Evolutionary conservation across 2,888 invertebrate genomes (phyloP), one percentile per base, ranked within the genome.

Genomic region (Yponomeuta evonymella): DNA sequence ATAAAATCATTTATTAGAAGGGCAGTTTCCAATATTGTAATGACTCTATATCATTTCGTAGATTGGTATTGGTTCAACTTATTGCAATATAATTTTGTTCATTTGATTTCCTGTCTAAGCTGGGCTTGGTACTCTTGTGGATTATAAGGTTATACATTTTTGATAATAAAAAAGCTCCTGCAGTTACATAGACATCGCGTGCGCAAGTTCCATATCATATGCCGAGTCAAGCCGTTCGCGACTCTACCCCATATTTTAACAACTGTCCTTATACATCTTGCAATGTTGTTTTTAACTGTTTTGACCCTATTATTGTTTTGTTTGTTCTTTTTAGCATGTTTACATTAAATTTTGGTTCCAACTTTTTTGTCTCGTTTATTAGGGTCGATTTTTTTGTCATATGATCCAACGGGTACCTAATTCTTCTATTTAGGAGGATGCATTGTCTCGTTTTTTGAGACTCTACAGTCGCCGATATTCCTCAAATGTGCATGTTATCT

Each of bases 191-290:
- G 78, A 78, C 78, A 80, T 91, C 85, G 91, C 92, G 92, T 92
- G 92, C 89, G 79, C 81, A 81, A 83, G 81, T 81, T 82, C 89
- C 84, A 84, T 89, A 88, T 86, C 82, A 83, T 33, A 23, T 43
- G 9, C 80, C 83, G 82, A 86, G 84, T 85, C 86, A 86, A 86
- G 83, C 86, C 83, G 86, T 77, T 65, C 62, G 82, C 81, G 79
- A 83, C 83, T 84, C 87, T 88, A 90, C 92, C 92, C 92, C 87
- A 90, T 92, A 91, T 92, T 92, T 92, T 92, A 92, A 92, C 92
- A 92, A 92, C 92, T 92, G 92, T 92, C 91, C 92, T 90, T 91
- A 91, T 92, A 90, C 90, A 92, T 92, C 92, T 91, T 90, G 88
- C 90, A 89, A 90, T 92, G 90, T 92, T 92, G 86, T 91, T 91